Evolutionary conservation across 2,113 vertebrate genomes (phyloP).

Genomic region (Gavia stellata): DNA sequence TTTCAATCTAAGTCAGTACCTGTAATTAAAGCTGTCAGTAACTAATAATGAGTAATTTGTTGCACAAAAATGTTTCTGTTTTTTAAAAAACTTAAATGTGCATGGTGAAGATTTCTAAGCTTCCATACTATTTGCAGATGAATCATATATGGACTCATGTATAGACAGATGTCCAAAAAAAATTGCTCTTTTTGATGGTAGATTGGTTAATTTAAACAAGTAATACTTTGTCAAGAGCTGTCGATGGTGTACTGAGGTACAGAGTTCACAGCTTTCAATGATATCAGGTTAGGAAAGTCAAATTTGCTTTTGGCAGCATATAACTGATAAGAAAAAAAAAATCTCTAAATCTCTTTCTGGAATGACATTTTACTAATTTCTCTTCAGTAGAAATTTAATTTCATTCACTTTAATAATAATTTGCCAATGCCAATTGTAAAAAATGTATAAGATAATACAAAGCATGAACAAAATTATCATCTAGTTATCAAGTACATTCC

Average conservation of each 20-base stretch:
- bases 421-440: background rate
- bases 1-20: background rate
- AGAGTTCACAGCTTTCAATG: background rate
- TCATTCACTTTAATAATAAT: background rate
- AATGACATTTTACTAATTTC: background rate
- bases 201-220: background rate
- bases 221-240: background rate
- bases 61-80: background rate
- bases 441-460: background rate
- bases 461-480: background rate
- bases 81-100: background rate
- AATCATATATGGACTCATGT: background rate
- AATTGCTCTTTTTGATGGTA: background rate
- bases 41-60: background rate
- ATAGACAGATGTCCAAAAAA: background rate
- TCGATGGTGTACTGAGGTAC: background rate
- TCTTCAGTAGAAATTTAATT: background rate
- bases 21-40: conserved; percentile 26
- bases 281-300: background rate
- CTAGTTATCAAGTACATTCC: background rate
- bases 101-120: background rate
- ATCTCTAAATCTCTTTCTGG: too few relatives aligned
- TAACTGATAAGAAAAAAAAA: background rate
- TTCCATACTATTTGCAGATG: background rate
- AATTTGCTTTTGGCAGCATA: background rate